These are phyloP conservation scores for Melanotaenia boesemani DNA, from an alignment of 2,797 vertebrate species.

Conservation along the genomic window DNA sequence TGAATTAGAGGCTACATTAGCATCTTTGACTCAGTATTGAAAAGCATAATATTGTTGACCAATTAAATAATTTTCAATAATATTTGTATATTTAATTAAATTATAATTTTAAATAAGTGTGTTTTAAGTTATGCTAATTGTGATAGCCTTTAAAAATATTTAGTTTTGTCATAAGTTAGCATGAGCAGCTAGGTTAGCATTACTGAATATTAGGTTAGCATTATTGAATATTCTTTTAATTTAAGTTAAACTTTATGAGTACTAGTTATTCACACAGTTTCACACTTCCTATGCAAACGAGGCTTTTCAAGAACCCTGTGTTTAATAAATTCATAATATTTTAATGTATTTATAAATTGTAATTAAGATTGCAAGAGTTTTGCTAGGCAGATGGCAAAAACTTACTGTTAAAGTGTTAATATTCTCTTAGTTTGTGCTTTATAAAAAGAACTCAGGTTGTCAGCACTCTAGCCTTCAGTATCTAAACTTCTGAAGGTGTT, in stretches of 20 bases:
- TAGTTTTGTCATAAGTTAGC: background rate
- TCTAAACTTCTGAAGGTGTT: conserved; percentile 33
- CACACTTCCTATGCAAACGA: background rate
- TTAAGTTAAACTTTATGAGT: too few relatives aligned
- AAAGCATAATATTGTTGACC: background rate
- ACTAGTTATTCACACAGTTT: background rate
- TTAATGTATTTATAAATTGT: too few relatives aligned
- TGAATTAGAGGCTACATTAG: too few relatives aligned
- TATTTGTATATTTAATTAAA: background rate
- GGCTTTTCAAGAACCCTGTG: too few relatives aligned
- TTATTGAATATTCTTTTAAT: too few relatives aligned
- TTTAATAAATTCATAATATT: too few relatives aligned
- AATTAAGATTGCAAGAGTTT: background rate
- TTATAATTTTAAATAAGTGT: background rate
- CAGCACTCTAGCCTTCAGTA: conserved; percentile 7
- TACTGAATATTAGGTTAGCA: too few relatives aligned
- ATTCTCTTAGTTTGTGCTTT: background rate
- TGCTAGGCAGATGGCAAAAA: background rate
- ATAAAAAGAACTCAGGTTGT: background rate
- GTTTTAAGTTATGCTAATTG: background rate
- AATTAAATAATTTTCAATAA: background rate
- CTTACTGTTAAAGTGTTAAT: background rate
- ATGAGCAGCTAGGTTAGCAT: background rate
- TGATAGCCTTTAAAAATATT: background rate
- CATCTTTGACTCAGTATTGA: too few relatives aligned